phyloP scores from a whole-genome alignment of 2,888 invertebrate genomes.

The Merodon equestris region DNA sequence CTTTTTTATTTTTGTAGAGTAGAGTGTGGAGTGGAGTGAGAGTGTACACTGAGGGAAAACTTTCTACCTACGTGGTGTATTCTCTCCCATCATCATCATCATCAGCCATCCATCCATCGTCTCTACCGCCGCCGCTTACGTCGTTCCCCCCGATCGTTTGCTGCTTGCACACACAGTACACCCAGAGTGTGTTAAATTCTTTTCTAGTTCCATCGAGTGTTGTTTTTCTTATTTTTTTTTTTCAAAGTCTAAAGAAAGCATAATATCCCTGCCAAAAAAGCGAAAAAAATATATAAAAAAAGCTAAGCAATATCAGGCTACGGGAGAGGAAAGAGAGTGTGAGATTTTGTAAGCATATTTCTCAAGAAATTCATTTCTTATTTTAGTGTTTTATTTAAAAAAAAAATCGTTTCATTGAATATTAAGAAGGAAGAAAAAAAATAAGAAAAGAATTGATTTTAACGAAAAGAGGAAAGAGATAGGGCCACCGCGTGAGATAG shows the following conservation, averaged over 20 bases:
- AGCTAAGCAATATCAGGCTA: too few species aligned
- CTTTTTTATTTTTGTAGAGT: too few species aligned
- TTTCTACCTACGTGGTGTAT: constrained; percentile 67
- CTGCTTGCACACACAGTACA: constrained; percentile 3
- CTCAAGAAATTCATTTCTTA: constrained; percentile 21
- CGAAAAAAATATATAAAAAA: too few species aligned
- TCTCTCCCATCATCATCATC: too few species aligned
- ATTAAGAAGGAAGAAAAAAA: constrained; percentile 38
- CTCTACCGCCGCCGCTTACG: too few species aligned
- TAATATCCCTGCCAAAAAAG: too few species aligned
- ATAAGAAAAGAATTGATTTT: constrained; percentile 62
- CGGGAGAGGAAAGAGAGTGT: constrained; percentile 11
- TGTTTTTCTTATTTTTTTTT: constrained; percentile 5
- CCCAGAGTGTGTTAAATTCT: too few species aligned
- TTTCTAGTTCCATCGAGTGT: constrained; percentile 4
- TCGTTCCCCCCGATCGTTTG: constrained; percentile 5
- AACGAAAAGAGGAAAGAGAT: constrained; percentile 60
- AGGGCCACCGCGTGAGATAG: constrained; percentile 26
- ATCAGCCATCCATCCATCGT: too few species aligned
- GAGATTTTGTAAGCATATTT: constrained; percentile 30
- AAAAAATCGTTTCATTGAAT: constrained; percentile 55
- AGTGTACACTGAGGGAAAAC: constrained; percentile 57
- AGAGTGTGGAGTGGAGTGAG: constrained; percentile 36
- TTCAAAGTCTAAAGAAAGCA: too few species aligned
- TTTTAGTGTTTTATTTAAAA: constrained; percentile 34